Evolutionary conservation across 1,140 invertebrate genomes (phyloP), one percentile per base, ranked within the genome.

Genomic region (Trigoniulus corallinus): DNA sequence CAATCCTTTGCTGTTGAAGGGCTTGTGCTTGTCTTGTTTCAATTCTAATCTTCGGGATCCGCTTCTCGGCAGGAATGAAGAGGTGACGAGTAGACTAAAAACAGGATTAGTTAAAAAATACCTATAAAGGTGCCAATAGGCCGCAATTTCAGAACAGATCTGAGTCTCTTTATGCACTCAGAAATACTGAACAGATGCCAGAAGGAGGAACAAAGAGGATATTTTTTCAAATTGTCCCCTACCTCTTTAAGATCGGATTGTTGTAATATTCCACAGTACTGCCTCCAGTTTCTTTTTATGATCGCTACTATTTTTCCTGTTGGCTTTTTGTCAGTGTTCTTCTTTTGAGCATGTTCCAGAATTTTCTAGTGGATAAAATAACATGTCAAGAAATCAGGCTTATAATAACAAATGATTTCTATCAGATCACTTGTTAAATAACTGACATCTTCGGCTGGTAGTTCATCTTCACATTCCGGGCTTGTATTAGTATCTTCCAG

Each of bases 251-350:
- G 68, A 12, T 77, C 71, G 64, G 79, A 86, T 21, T 78, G 78
- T 61, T 86, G 78, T 45, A 98, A 67, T 58, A 97, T 92, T 25
- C 95, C 95, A 73, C 94, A 98, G 66, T 92, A 94, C 57, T 91
- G 88, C 26, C 91, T 71, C 92, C 93, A 98, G 64, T 97, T 98
- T 55, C 95, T 74, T 53, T 84, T 79, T 43, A 98, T 87, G 54
- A 99, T 94, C 18, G 89, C 93, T 44, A 98, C 91, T 53, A 99
- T 78, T 62, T 75, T 74, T 0, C 85, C 94, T 3, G 86, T 95
- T 20, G 85, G 88, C 61, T 72, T 71, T 56, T 78, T 59, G 21
- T 56, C 59, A 10, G 49, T 24, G n/a, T n/a, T n/a, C n/a, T n/a
- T n/a, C 49, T 52, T 52, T 18, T 27, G 21, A 37, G 53, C 53